Percentiles rank a stretch among this genome's conserved stretches.
Conservation (phyloP, 2,113 vertebrate genomes). For the Eclectus roratus region DNA sequence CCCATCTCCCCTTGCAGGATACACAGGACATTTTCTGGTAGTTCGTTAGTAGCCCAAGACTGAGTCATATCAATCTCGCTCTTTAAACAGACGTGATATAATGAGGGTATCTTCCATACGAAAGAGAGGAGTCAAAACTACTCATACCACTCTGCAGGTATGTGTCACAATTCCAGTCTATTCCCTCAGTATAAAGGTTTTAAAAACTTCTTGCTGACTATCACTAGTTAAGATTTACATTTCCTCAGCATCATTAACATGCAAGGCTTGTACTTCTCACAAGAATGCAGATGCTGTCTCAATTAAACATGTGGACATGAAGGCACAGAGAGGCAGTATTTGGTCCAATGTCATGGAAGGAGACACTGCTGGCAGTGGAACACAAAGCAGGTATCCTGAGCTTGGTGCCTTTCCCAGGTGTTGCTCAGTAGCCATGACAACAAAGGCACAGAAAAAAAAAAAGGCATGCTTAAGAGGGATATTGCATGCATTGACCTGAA, state of each 20-base stretch:
- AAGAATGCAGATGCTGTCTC: background rate
- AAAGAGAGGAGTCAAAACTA: background rate
- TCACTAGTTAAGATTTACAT: background rate
- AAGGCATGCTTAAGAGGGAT: background rate
- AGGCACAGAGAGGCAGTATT: background rate
- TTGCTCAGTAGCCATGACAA: background rate
- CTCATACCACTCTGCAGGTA: background rate
- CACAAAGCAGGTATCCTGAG: background rate
- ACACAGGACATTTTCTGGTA: background rate
- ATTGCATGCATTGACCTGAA: background rate
- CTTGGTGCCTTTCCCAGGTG: background rate
- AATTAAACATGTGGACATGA: background rate
- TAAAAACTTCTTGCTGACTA: background rate
- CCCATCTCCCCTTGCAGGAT: background rate
- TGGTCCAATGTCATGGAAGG: background rate
- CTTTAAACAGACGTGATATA: background rate
- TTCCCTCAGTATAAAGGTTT: background rate
- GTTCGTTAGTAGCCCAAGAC: background rate
- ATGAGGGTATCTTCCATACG: background rate
- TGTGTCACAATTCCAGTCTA: background rate
- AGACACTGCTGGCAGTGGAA: background rate
- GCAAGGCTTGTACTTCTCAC: background rate
- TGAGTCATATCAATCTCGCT: background rate
- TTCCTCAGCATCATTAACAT: background rate
- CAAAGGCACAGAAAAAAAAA: background rate